phyloP scores from a whole-genome alignment of 2,113 vertebrate genomes.

The Pelecanus crispus region DNA sequence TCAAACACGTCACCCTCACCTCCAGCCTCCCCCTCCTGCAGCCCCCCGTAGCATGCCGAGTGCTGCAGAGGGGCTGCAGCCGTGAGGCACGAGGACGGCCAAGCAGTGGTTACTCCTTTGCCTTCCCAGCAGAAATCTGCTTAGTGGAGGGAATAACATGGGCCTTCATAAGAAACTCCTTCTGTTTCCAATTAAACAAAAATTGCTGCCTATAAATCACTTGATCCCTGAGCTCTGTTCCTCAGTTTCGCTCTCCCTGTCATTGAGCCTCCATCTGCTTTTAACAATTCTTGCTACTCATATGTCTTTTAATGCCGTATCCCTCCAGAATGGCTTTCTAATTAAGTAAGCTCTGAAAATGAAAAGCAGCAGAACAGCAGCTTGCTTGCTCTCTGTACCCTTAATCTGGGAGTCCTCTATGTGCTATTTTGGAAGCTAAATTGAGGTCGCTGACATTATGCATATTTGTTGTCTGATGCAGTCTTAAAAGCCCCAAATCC shows the following conservation, averaged over 20 bases:
- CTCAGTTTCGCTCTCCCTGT: slow-evolving; percentile 35
- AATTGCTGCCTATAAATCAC: slow-evolving; percentile 51
- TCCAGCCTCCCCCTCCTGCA: background rate
- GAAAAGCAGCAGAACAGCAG: slow-evolving; percentile 55
- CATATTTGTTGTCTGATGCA: slow-evolving; percentile 61
- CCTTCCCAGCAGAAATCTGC: slow-evolving; percentile 2
- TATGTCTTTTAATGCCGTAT: slow-evolving; percentile 11
- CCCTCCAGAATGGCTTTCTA: slow-evolving; percentile 44
- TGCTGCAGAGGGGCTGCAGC: background rate
- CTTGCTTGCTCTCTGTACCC: slow-evolving; percentile 26
- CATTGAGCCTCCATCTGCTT: slow-evolving; percentile 44
- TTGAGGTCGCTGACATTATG: slow-evolving; percentile 49
- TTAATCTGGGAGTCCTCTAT: slow-evolving; percentile 42
- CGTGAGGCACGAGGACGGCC: background rate
- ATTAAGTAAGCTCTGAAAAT: slow-evolving; percentile 55
- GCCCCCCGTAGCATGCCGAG: fast-evolving
- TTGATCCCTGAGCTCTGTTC: slow-evolving; percentile 46
- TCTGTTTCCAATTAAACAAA: slow-evolving; percentile 53
- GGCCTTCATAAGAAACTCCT: slow-evolving; percentile 26
- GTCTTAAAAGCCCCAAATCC: slow-evolving; percentile 44
- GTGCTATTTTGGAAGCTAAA: slow-evolving; percentile 58
- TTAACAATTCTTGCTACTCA: slow-evolving; percentile 12
- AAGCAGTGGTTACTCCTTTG: background rate
- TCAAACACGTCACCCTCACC: background rate
- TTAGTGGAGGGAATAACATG: slow-evolving; percentile 4